Base-by-base conservation (phyloP, 2,113 vertebrate genomes). In the Trinectes maculatus region DNA sequence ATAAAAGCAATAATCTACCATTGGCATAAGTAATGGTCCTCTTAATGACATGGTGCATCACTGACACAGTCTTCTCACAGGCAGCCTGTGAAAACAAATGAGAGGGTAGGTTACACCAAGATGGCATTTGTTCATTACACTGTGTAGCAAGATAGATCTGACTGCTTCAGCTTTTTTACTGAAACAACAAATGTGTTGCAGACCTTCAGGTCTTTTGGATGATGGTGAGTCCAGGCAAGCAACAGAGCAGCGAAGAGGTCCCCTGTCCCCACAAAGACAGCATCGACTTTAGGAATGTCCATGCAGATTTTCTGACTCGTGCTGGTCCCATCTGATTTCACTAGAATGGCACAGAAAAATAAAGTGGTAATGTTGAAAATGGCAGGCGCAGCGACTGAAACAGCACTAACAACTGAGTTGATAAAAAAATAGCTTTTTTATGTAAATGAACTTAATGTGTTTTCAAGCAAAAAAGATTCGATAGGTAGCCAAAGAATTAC, bases 201-300 rank as follows among this genome's bases (percentile, higher is more conserved):
- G 8, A 98, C 98, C 95, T 98, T 99, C 53, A 99, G 90, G 62
- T 98, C 94, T 25, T 95, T 92, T 8, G 96, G 96, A 72, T 98
- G 95, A 62, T 93, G 93, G 80, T 97, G 96, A 4, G 96, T 98
- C 97, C 98, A 99, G 0, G 96, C 96, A 29, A 99, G 86, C 44
- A 98, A 91, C 95, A 99, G 92, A 47, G 97, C 96, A 19, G 97
- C 95, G 1, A 99, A 99, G 58, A 99, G 89, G 67, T 99, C 98
- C 28, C 98, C 96, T 0, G 98, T 99, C 37, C 98, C 96, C 80
- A 99, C 96, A 62, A 99, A 99, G 57, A 95, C 95, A 0, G 96
- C 98, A 13, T 98, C 95, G 16, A 97, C 95, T 83, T 93, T 96
- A 18, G 89, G 95, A 77, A 96, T 95, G 59, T 99, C 96, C 90